These are phyloP conservation scores for Macrosiphum euphorbiae DNA, from an alignment of 2,888 invertebrate species.

Conservation along the genomic window DNA sequence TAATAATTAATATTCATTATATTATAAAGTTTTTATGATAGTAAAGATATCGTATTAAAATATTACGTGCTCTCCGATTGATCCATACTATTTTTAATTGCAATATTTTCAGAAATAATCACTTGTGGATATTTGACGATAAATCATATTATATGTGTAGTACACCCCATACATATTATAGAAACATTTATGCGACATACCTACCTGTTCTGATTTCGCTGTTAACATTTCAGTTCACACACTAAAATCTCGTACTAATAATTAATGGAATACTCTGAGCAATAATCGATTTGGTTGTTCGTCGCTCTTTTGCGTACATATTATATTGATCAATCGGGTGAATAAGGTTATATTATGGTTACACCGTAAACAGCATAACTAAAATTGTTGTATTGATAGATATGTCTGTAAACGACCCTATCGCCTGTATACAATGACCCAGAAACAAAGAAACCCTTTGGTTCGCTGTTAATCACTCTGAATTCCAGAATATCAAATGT, in stretches of 20 bases:
- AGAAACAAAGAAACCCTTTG: neutral
- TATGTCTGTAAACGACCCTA: neutral
- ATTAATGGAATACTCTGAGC: neutral
- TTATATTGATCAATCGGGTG: neutral
- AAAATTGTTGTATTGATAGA: constrained; percentile 11
- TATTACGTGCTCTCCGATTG: neutral
- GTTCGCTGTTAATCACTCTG: constrained; percentile 9
- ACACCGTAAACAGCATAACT: neutral
- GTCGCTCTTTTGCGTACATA: neutral
- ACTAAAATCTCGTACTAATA: neutral
- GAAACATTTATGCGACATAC: neutral
- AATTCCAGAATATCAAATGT: constrained; percentile 15
- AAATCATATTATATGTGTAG: neutral
- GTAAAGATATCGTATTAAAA: neutral
- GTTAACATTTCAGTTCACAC: neutral
- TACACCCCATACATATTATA: neutral
- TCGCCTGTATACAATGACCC: neutral
- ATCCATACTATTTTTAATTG: neutral
- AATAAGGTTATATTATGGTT: neutral
- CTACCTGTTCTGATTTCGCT: neutral
- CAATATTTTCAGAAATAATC: neutral
- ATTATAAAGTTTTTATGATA: neutral
- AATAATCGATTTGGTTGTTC: neutral
- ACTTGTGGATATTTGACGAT: neutral
- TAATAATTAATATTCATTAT: neutral